Evolutionary conservation across 2,113 vertebrate species (phyloP), one percentile per base, ranked within the genome.

Genomic region (Bombycilla garrulus): DNA sequence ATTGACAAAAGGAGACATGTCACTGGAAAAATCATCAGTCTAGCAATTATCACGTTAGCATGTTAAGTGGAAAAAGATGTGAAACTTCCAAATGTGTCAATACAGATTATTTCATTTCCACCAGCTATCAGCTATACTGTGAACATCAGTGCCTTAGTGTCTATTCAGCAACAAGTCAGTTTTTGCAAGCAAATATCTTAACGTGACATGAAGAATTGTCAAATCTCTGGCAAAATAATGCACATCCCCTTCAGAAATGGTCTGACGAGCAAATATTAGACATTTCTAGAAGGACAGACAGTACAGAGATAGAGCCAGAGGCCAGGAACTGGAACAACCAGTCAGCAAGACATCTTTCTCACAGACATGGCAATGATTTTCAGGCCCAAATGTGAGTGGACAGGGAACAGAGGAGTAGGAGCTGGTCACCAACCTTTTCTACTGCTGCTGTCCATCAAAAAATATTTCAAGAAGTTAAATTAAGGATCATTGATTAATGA

Each of bases 1-100:
- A 98, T 98, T 98, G 98, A 98, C 98, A 98, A 98, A 98, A 95
- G 96, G 96, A 98, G 95, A 98, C 45, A 62, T 98, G 98, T 98
- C 98, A 98, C 97, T 97, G 97, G 97, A 97, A 98, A 98, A 98
- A 98, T 98, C 97, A 98, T 97, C 98, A 98, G 97, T 97, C 97
- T 98, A 96, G 97, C 96, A 98, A 98, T 98, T 98, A 98, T 98
- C 98, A 98, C 97, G 91, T 98, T 98, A 98, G 97, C 97, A 98
- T 98, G 97, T 98, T 98, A 98, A 98, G 97, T 98, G 94, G 97
- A 97, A 97, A 97, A 97, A 98, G 96, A 98, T 98, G 98, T 97
- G 97, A 98, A 98, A 97, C 96, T 98, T 98, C 90, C 92, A 97
- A 98, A 98, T 97, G 98, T 98, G 98, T 98, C 98, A 98, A 97